Evolutionary conservation across 2,888 invertebrate genomes (phyloP), one percentile per base, ranked within the genome.

Genomic region (Dione vanillae): DNA sequence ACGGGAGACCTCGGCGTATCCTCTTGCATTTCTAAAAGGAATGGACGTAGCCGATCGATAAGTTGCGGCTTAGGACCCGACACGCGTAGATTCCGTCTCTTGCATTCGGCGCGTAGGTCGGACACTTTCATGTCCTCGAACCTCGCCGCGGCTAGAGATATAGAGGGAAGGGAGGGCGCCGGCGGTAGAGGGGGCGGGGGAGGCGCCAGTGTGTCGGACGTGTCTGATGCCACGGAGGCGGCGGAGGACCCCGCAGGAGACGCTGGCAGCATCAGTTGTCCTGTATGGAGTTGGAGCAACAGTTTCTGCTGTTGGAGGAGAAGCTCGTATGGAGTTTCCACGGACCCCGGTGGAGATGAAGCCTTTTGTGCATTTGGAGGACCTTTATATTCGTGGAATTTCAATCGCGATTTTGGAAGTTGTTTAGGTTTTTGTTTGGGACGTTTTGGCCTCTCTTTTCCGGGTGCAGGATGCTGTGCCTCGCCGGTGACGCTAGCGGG

Each of bases 21-120:
- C 64, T 94, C 94, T 20, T 89, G 91, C 77, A 94, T 88, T 7
- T 93, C 88, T 1, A 94, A 81, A 65, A 94, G 82, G 85, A 95
- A 97, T 0, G 96, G 97, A 76, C 97, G 96, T 69, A 99, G 92
- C 52, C 99, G 95, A 85, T 99, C 98, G 70, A 99, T 97, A 52
- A 99, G 92, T 84, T 98, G 98, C 10, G 98, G 98, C 85, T 99
- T 99, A 0, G 99, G 96, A 0, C 99, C 99, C 12, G 99, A 99
- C 0, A 99, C 99, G 7, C 99, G 98, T 72, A 99, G 93, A 87
- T 97, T 98, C 62, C 99, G 95, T 70, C 97, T 96, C 88, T 99
- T 99, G 79, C 99, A 95, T 86, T 99, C 99, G 70, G 97, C 97
- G 86, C 98, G 98, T 77, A 99, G 94, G 85, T 99, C 99, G 74